These are phyloP conservation scores for Drosophila leonis DNA, from an alignment of 2,888 invertebrate genomes.

Conservation along the genomic window DNA sequence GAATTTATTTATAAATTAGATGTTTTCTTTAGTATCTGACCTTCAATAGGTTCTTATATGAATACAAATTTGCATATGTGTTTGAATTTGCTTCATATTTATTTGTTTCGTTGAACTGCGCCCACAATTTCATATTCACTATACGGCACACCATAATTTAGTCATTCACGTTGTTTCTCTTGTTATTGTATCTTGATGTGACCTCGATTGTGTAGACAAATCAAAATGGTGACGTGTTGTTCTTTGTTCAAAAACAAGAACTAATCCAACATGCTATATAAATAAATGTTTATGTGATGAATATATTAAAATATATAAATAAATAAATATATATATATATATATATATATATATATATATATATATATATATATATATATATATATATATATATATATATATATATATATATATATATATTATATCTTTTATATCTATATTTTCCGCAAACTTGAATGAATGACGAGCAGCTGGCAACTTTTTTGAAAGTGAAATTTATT, in stretches of 20 bases:
- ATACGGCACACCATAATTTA: background rate
- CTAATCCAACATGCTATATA: constrained; percentile 30
- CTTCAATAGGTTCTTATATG: background rate
- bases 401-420: background rate
- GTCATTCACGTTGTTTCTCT: constrained; percentile 2
- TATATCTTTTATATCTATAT: constrained; percentile 2
- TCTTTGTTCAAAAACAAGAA: constrained; percentile 25
- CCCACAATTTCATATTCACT: background rate
- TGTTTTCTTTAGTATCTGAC: background rate
- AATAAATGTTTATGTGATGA: constrained; percentile 37
- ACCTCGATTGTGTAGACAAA: constrained; percentile 9
- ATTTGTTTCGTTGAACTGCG: background rate
- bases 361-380: background rate
- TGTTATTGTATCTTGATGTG: constrained; percentile 2
- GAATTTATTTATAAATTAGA: background rate
- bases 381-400: constrained; percentile 1
- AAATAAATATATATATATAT: background rate
- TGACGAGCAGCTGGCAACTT: constrained; percentile 41
- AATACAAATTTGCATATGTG: background rate
- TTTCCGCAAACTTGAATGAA: constrained; percentile 44
- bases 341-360: constrained; percentile 1
- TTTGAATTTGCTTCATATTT: background rate
- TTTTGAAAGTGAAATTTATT: constrained; percentile 56
- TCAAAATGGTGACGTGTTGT: constrained; percentile 43
- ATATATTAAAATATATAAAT: background rate